Evolutionary conservation across 1,140 invertebrate genomes (phyloP).

Genomic region (Dreissena polymorpha): DNA sequence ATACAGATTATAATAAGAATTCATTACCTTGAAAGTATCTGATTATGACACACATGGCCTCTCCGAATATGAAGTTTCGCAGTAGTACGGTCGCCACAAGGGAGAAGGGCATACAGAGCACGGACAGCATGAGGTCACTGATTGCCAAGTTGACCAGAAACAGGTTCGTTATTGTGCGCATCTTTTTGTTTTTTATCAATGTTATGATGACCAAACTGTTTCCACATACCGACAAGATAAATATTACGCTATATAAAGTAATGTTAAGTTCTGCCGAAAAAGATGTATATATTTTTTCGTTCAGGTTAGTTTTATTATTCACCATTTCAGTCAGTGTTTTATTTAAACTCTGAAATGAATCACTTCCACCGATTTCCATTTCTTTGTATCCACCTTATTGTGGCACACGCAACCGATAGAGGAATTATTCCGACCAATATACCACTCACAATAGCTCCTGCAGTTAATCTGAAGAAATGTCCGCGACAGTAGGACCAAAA

Average conservation of each 20-base stretch:
- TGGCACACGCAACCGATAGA: no score
- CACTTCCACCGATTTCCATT: no score
- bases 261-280: slow-evolving; percentile 36
- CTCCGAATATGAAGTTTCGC: slow-evolving; percentile 91
- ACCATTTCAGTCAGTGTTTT: no score
- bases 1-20: no score
- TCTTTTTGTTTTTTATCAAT: slow-evolving; percentile 88
- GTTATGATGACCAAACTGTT: slow-evolving; percentile 91
- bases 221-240: slow-evolving; percentile 88
- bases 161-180: slow-evolving; percentile 93
- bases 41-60: slow-evolving; percentile 90
- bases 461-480: no score
- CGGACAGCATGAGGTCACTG: slow-evolving; percentile 88
- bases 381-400: no score
- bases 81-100: slow-evolving; percentile 88
- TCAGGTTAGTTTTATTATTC: no score
- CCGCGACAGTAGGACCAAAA: no score
- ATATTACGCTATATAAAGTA: slow-evolving; percentile 85
- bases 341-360: no score
- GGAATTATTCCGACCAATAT: no score
- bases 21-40: slow-evolving; percentile 85
- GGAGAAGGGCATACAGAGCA: slow-evolving; percentile 94
- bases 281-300: neutral
- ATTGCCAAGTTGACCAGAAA: slow-evolving; percentile 89
- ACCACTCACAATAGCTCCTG: no score